Base-by-base conservation (phyloP, 2,888 invertebrate genomes). In the Diachrysia chrysitis region DNA sequence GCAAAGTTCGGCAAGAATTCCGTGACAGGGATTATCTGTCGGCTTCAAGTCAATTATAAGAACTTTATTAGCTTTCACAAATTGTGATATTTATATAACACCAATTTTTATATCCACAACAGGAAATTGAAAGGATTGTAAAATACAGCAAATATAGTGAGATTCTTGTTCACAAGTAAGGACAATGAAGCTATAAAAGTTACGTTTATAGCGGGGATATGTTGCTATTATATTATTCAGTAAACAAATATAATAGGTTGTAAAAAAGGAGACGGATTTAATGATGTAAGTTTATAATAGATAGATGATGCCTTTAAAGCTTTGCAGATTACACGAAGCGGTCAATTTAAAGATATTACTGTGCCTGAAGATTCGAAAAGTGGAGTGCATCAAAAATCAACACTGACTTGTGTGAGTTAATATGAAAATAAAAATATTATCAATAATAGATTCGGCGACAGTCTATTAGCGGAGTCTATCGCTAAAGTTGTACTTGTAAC, bases 401-500 rank as follows among this genome's bases (percentile, higher is more conserved):
- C 37, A 46, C 42, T 32, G 56, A n/a, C n/a, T n/a, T n/a, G n/a
- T n/a, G n/a, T n/a, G n/a, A 48, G 19, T 53, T 46, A 12, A 70
- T 12, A 51, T 51, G 42, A 59, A 21, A 58, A 16, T 25, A 71
- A 63, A 71, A 46, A 5, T 2, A 17, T 51, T 56, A 51, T 51
- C 23, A 58, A 42, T 17, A 46, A 29, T 71, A 55, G 84, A 83
- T 85, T 75, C 35, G 75, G 77, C 76, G 82, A 85, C 86, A 87
- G 84, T 76, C 71, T 69, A 75, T 69, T 53, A 51, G 32, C 21
- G 53, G 32, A 64, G 58, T 83, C 82, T 87, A 85, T 85, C 82
- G 71, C 83, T 81, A 83, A 85, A 85, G 82, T 83, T 79, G 76
- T 79, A 69, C 67, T 74, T 53, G 59, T 46, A 65, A 65, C 81